phyloP scores from a whole-genome alignment of 2,888 invertebrate species.

The Athetis lepigone region DNA sequence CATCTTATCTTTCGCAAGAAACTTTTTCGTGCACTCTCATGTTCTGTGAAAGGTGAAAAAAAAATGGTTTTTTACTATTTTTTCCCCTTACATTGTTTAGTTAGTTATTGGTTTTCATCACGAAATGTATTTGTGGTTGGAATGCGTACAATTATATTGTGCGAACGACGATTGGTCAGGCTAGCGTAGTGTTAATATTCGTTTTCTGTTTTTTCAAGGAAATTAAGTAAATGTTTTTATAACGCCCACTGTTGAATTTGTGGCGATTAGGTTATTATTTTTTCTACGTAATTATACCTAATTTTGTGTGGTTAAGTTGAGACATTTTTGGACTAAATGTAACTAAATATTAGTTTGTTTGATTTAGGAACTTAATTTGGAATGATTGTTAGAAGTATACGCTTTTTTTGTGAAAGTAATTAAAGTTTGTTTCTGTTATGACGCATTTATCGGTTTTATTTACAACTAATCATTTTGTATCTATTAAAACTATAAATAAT shows the following conservation, averaged over 20 bases:
- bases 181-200: constrained; percentile 41
- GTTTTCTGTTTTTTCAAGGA: constrained; percentile 28
- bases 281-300: constrained; percentile 24
- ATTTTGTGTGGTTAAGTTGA: constrained; percentile 28
- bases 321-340: constrained; percentile 36
- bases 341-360: neutral
- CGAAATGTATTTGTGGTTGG: constrained; percentile 56
- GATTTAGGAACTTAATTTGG: constrained; percentile 8
- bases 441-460: neutral
- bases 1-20: constrained; percentile 41
- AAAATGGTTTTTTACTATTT: constrained; percentile 44
- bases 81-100: constrained; percentile 45
- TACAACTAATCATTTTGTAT: too few species aligned
- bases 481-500: too few species aligned
- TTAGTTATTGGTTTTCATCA: constrained; percentile 68
- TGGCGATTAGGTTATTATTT: constrained; percentile 41
- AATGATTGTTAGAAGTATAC: neutral
- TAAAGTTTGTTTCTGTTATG: neutral
- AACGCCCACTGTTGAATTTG: constrained; percentile 35
- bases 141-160: constrained; percentile 57
- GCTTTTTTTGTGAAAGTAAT: too few species aligned
- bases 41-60: constrained; percentile 46
- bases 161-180: constrained; percentile 66
- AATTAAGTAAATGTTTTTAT: constrained; percentile 32
- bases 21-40: constrained; percentile 34